Evolutionary conservation across 2,888 invertebrate genomes (phyloP), one percentile per base, ranked within the genome.

Genomic region (Bedellia somnulentella): DNA sequence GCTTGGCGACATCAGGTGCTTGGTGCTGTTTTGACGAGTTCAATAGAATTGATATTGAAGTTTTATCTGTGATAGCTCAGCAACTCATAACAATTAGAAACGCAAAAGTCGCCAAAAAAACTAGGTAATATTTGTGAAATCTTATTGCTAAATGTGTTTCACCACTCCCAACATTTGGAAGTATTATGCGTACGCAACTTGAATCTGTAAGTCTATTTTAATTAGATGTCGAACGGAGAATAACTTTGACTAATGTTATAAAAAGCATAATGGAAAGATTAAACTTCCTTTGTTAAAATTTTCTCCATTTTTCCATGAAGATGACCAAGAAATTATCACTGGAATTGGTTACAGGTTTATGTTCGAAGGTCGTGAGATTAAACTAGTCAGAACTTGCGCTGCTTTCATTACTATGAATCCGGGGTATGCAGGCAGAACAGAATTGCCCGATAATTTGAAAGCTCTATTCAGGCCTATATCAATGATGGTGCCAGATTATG

Each of bases 11-110:
- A 32, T 90, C 90, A 1, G 93, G 93, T 1, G 91, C 91, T 3
- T 93, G 93, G 93, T 91, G 91, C 46, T 93, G 93, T 47, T 93
- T 93, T 54, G 93, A 93, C 54, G 93, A 93, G 56, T 93, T 93
- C 57, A 93, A 93, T 59, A 80, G 93, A 4, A 93, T 93, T 35
- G 90, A 93, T 49, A 91, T 93, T 42, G 93, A 93, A 58, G 93
- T 93, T 22, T 60, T 93, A 34, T 92, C 91, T 9, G 93, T 93
- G 3, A 92, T 93, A 44, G 92, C 93, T 1, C 93, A 93, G 45
- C 93, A 93, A 49, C 67, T 93, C 34, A 91, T 92, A 35, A 92
- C 92, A 0, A 93, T 93, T 38, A 79, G 88, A 39, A 89, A 92
- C 49, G 93, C 93, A 0, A 93, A 93, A 60, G 82, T 85, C 1